Conservation (phyloP, 2,888 invertebrate genomes). For the Lithophane leautieri region DNA sequence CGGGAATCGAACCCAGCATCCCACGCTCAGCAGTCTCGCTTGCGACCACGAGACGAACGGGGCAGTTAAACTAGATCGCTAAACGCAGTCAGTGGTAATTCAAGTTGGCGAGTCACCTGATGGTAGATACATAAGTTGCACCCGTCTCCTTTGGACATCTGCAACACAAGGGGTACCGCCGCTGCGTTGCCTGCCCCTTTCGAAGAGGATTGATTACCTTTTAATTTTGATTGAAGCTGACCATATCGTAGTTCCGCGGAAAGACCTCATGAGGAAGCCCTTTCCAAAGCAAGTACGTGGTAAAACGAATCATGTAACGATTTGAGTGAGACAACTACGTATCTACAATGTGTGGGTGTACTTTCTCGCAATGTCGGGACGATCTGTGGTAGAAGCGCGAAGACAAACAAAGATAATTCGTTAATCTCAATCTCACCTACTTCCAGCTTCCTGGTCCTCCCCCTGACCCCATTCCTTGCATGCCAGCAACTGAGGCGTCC, state of each 20-base stretch:
- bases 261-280: background rate
- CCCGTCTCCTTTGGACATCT: background rate
- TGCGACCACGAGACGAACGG: too few species aligned
- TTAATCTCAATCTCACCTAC: constrained; percentile 34
- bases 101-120: background rate
- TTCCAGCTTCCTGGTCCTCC: constrained; percentile 42
- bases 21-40: too few species aligned
- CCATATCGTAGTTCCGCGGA: background rate
- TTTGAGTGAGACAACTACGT: background rate
- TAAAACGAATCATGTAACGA: background rate
- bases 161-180: background rate
- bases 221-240: background rate
- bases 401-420: constrained; percentile 3
- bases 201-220: too few species aligned
- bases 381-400: background rate
- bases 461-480: constrained; percentile 52
- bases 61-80: background rate
- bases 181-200: too few species aligned
- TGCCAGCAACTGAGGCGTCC: constrained; percentile 22
- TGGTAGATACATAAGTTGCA: background rate
- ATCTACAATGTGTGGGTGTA: background rate
- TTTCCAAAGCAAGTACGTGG: background rate
- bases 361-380: background rate
- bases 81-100: too few species aligned
- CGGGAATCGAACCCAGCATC: too few species aligned